Percentiles rank a stretch among this genome's conserved stretches.
These are phyloP conservation scores for Anguilla obscura DNA, from an alignment of 2,797 vertebrate genomes.

Conservation along the genomic window DNA sequence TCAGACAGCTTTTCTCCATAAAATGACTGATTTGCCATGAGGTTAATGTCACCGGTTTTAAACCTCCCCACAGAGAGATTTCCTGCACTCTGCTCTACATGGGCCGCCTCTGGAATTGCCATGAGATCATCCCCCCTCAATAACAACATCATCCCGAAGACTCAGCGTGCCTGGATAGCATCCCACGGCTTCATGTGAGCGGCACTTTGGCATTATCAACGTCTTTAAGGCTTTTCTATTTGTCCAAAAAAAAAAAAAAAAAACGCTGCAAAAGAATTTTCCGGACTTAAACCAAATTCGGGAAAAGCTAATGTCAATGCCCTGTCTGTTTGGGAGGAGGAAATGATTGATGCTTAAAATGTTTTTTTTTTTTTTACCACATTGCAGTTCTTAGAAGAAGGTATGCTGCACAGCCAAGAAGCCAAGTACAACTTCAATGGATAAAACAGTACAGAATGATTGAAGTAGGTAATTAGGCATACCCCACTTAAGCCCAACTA, in stretches of 20 bases:
- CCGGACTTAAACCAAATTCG: neutral
- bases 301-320: neutral
- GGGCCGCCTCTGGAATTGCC: neutral
- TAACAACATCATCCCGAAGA: neutral
- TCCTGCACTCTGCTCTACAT: neutral
- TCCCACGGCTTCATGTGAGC: neutral
- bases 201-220: conserved; percentile 7
- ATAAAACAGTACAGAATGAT: neutral
- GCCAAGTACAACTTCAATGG: neutral
- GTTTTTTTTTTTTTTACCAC: neutral
- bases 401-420: neutral
- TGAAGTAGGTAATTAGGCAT: neutral
- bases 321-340: neutral
- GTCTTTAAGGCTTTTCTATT: neutral
- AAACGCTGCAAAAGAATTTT: neutral
- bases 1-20: neutral
- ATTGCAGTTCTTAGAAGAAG: neutral
- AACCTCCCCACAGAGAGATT: neutral
- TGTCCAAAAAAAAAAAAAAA: neutral
- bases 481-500: neutral
- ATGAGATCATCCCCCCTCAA: conserved; percentile 21
- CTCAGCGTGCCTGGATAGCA: neutral
- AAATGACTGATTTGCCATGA: neutral
- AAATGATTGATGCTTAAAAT: neutral
- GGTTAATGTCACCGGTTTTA: neutral